phyloP scores from a whole-genome alignment of 2,113 vertebrate genomes.

The Malaclemys terrapin region DNA sequence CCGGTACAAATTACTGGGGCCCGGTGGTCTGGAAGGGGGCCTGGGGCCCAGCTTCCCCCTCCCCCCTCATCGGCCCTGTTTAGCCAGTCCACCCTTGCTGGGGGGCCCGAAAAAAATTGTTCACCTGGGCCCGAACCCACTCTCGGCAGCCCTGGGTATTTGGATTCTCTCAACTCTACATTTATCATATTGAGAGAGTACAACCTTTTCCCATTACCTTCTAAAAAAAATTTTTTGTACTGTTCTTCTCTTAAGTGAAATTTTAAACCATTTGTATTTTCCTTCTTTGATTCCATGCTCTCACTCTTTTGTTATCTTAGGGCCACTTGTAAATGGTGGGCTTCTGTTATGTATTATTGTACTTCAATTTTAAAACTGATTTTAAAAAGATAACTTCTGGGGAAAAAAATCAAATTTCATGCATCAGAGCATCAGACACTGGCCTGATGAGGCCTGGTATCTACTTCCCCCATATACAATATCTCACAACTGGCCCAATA shows the following conservation, averaged over 20 bases:
- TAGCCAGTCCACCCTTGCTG: too few relatives aligned
- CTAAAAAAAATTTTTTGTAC: not conserved
- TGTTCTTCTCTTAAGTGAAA: not conserved
- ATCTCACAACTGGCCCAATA: not conserved
- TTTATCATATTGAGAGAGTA: not conserved
- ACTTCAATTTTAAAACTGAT: not conserved
- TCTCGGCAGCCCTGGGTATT: not conserved
- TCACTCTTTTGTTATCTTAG: not conserved
- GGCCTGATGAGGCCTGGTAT: not conserved
- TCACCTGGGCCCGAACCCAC: too few relatives aligned
- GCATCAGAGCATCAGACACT: not conserved
- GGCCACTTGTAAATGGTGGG: not conserved
- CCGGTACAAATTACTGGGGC: too few relatives aligned
- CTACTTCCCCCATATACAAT: fast-evolving
- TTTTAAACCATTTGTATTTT: not conserved
- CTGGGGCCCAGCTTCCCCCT: too few relatives aligned
- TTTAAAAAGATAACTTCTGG: fast-evolving
- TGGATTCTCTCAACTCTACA: not conserved
- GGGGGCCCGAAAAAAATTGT: too few relatives aligned
- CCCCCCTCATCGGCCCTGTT: too few relatives aligned
- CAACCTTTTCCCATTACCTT: not conserved
- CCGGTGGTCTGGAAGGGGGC: too few relatives aligned
- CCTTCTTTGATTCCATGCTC: not conserved
- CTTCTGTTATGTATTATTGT: not conserved
- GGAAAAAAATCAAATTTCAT: not conserved